Evolutionary conservation across 2,113 vertebrate species (phyloP), one percentile per base, ranked within the genome.

Genomic region (Pampusana beccarii): DNA sequence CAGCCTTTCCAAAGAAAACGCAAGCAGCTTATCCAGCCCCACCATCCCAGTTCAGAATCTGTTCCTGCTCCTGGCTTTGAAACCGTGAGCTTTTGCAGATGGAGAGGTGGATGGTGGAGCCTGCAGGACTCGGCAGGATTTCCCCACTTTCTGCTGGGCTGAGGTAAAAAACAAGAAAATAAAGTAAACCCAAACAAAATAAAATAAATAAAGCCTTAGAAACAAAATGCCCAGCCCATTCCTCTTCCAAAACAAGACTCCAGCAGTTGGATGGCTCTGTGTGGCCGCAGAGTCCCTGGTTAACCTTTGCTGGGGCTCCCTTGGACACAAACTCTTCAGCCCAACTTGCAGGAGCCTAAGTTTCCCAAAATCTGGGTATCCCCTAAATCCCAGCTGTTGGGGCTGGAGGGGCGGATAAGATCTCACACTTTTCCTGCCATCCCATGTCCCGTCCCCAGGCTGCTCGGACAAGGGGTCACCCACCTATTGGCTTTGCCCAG

Each of bases 1-100:
- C 60, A 86, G 72, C 80, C 86, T 91, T 93, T 93, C 96, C 94
- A 94, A 94, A 88, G 86, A 72, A 88, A 88, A 83, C 2, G 23
- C 64, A 77, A 78, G 90, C 5, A 1, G 80, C 82, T 95, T 94
- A 94, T 77, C 82, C 79, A 82, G 93, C 64, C 62, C 79, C 54
- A 80, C 91, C 69, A 74, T 74, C 87, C 86, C 7, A 1, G 80
- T 75, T 36, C 75, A 66, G 92, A 82, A 73, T 94, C 94, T n/a
- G 50, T 61, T 90, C 53, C 3, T 2, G 75, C 86, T 93, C 77
- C 86, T 11, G 19, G 64, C 84, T 89, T 54, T 61, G 64, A 62
- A 91, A 29, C 80, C 0, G 0, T 38, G 86, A 93, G 91, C 36
- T 62, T 73, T 66, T 70, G 82, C 81, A 72, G 77, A 84, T 33